Evolutionary conservation across 64 coral and sea anemone genomes (phyloP).

Genomic region (Catalaphyllia jardinei): DNA sequence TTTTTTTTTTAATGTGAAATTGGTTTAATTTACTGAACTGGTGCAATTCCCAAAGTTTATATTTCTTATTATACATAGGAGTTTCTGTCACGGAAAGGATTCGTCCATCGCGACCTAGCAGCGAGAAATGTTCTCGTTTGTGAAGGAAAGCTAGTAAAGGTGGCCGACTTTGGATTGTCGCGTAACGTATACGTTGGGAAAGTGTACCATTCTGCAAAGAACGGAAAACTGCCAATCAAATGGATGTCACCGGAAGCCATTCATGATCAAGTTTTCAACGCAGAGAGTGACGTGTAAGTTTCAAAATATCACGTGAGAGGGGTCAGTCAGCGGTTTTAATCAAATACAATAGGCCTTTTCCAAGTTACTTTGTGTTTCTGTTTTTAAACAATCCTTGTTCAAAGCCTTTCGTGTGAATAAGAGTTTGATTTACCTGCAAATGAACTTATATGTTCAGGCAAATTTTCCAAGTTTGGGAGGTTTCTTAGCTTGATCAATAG

Average conservation of each 20-base stretch:
- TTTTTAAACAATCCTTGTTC: too few relatives aligned
- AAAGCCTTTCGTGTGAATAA: too few relatives aligned
- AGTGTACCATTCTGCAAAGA: slow-evolving; percentile 55
- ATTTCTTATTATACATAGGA: slow-evolving; percentile 27
- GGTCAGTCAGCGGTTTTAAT: not conserved
- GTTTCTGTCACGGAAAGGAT: slow-evolving; percentile 61
- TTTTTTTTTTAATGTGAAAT: too few relatives aligned
- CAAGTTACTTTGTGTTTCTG: too few relatives aligned
- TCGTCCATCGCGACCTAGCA: slow-evolving; percentile 61
- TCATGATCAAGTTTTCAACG: slow-evolving; percentile 78
- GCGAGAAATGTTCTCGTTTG: slow-evolving; percentile 80
- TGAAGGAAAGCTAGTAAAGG: slow-evolving; percentile 63
- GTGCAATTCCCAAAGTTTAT: not conserved
- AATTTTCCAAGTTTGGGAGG: too few relatives aligned
- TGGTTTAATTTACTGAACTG: too few relatives aligned
- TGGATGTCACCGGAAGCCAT: slow-evolving; percentile 87
- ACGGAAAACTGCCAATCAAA: slow-evolving; percentile 29
- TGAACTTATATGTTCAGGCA: too few relatives aligned
- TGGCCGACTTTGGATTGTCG: slow-evolving; percentile 74
- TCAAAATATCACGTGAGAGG: not conserved
- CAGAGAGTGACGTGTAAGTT: slow-evolving; percentile 80
- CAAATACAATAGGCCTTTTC: too few relatives aligned
- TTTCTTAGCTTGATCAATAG: too few relatives aligned
- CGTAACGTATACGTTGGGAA: slow-evolving; percentile 65
- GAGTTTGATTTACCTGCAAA: too few relatives aligned